Conservation (phyloP, 1,140 invertebrate species). For the Hormaphis cornu region DNA sequence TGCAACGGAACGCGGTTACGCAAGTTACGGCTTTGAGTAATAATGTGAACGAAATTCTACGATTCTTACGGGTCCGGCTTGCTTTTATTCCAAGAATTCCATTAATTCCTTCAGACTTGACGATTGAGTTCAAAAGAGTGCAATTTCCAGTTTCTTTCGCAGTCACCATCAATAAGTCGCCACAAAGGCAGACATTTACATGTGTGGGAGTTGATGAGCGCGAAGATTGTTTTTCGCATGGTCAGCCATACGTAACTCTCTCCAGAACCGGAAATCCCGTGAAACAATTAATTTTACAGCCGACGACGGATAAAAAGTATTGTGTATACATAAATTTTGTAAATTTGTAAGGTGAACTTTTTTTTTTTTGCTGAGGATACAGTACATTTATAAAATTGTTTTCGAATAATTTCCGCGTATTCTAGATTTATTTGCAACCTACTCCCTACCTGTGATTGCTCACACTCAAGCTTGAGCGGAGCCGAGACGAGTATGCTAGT, state of each 20-base stretch:
- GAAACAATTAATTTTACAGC: no score
- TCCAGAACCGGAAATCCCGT: conserved; percentile 36
- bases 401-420: no score
- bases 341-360: no score
- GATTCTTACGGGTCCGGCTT: conserved; percentile 40
- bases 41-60: conserved; percentile 41
- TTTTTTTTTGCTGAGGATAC: no score
- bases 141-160: conserved; percentile 49
- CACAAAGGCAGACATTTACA: conserved; percentile 46
- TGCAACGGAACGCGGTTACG: conserved; percentile 44
- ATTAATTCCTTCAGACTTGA: conserved; percentile 41
- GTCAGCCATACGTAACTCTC: conserved; percentile 45
- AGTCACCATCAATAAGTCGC: conserved; percentile 50
- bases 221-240: conserved; percentile 42
- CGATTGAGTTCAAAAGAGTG: conserved; percentile 43
- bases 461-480: no score
- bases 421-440: no score
- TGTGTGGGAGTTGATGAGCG: conserved; percentile 41
- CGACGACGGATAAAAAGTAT: no score
- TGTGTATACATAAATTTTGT: no score
- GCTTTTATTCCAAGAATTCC: conserved; percentile 43
- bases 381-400: no score
- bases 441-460: no score
- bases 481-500: no score
- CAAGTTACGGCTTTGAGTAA: conserved; percentile 42